Conservation (phyloP, 2,113 vertebrate species). For the Egretta garzetta region DNA sequence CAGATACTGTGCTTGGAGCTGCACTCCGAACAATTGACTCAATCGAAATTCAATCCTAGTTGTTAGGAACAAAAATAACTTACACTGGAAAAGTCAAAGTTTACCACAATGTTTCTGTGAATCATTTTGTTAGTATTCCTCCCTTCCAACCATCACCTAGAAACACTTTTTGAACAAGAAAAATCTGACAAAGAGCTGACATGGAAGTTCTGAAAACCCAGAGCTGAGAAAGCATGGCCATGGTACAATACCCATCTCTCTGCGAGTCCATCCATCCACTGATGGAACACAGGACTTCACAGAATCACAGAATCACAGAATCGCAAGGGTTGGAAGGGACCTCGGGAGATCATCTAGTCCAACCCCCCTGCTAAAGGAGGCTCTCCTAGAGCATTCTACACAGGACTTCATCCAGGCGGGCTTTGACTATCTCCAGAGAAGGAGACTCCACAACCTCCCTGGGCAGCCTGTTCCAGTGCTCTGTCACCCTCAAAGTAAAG, state of each 20-base stretch:
- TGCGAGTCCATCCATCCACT: background rate
- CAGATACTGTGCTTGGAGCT: background rate
- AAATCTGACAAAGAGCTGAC: background rate
- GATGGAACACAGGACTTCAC: too few species aligned
- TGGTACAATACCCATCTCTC: accelerated
- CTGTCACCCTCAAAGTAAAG: too few species aligned
- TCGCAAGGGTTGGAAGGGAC: too few species aligned
- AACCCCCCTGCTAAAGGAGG: too few species aligned
- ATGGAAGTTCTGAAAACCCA: background rate
- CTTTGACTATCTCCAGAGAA: too few species aligned
- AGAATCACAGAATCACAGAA: too few species aligned
- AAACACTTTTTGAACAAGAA: background rate
- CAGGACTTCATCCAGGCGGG: too few species aligned
- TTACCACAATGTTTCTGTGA: background rate
- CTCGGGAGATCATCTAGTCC: too few species aligned
- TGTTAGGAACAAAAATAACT: background rate
- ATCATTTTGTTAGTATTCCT: background rate
- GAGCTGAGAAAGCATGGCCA: background rate
- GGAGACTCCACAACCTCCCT: too few species aligned
- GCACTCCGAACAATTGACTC: background rate
- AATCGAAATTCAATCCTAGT: background rate
- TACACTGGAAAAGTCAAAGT: background rate
- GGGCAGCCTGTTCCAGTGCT: too few species aligned
- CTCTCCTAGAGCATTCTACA: too few species aligned
- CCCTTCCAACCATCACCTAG: background rate